phyloP scores from a whole-genome alignment of 2,113 vertebrate species.

The Spilogale gracilis region DNA sequence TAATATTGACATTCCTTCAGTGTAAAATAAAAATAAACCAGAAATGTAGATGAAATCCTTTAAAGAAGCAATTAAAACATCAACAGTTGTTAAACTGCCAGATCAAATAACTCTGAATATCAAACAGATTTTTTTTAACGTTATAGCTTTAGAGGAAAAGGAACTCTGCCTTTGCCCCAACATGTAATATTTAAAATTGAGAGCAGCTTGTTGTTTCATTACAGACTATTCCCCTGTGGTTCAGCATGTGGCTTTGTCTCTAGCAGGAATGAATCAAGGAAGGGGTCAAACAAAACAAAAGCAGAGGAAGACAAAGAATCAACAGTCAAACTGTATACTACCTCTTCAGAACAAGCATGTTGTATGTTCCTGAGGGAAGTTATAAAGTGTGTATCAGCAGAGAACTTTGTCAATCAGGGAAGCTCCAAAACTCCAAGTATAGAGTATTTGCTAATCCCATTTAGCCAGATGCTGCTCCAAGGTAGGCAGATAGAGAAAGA shows the following conservation, averaged over 20 bases:
- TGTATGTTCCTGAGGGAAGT: slow-evolving; percentile 26
- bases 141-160: slow-evolving; percentile 82
- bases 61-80: slow-evolving; percentile 85
- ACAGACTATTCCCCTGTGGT: slow-evolving; percentile 52
- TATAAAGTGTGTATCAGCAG: slow-evolving; percentile 8
- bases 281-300: slow-evolving; percentile 71
- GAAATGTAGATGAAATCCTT: slow-evolving; percentile 83
- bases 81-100: slow-evolving; percentile 84
- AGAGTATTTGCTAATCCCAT: slow-evolving; percentile 14
- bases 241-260: slow-evolving; percentile 70
- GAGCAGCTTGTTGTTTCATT: slow-evolving; percentile 82
- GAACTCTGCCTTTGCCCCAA: slow-evolving; percentile 82
- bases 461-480: neutral
- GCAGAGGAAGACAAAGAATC: slow-evolving; percentile 57
- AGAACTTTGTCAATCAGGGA: slow-evolving; percentile 31
- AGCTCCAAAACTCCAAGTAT: neutral
- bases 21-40: slow-evolving; percentile 82
- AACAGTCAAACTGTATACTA: slow-evolving; percentile 22
- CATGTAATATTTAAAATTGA: slow-evolving; percentile 81
- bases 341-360: slow-evolving; percentile 31
- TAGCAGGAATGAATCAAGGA: slow-evolving; percentile 61
- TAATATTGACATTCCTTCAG: slow-evolving; percentile 82
- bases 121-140: slow-evolving; percentile 82
- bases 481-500: slow-evolving; percentile 27
- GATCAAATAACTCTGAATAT: slow-evolving; percentile 84